Evolutionary conservation across 2,888 invertebrate genomes (phyloP).

Genomic region (Spialia ferax): DNA sequence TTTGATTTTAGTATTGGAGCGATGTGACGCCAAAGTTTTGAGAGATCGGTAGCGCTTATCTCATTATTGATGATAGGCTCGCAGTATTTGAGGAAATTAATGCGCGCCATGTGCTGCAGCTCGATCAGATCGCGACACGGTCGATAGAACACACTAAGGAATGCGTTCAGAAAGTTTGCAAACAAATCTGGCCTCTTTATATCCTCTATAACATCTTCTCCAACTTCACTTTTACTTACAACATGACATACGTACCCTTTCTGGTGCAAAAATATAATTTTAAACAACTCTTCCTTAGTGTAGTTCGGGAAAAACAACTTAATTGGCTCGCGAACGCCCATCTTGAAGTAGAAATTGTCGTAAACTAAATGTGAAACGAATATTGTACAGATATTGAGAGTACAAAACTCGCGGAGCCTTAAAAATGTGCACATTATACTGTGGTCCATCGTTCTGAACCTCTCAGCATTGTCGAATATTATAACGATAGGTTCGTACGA

Average conservation of each 20-base stretch:
- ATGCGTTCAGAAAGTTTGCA: slow-evolving; percentile 92
- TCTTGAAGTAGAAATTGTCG: slow-evolving; percentile 92
- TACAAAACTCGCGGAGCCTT: slow-evolving; percentile 91
- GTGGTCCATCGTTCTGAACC: slow-evolving; percentile 91
- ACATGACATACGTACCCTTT: slow-evolving; percentile 66
- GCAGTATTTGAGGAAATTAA: slow-evolving; percentile 92
- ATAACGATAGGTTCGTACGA: slow-evolving; percentile 85
- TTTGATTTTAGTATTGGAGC: slow-evolving; percentile 91
- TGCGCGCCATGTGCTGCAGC: slow-evolving; percentile 92
- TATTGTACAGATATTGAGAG: slow-evolving; percentile 90
- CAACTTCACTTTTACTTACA: slow-evolving; percentile 57
- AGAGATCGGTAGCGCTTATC: slow-evolving; percentile 88
- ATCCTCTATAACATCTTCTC: slow-evolving; percentile 61
- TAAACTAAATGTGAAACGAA: slow-evolving; percentile 92
- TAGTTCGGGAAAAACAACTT: slow-evolving; percentile 94
- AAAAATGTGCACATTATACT: slow-evolving; percentile 91
- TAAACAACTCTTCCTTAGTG: slow-evolving; percentile 89
- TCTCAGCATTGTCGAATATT: slow-evolving; percentile 93
- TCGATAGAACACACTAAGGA: slow-evolving; percentile 94
- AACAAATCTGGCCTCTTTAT: slow-evolving; percentile 88
- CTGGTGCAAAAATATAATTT: slow-evolving; percentile 75
- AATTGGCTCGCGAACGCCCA: slow-evolving; percentile 90
- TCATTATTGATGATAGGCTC: slow-evolving; percentile 91
- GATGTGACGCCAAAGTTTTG: slow-evolving; percentile 93
- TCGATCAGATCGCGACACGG: slow-evolving; percentile 95